Conservation (phyloP, 2,888 invertebrate species). For the Microchrysa polita region DNA sequence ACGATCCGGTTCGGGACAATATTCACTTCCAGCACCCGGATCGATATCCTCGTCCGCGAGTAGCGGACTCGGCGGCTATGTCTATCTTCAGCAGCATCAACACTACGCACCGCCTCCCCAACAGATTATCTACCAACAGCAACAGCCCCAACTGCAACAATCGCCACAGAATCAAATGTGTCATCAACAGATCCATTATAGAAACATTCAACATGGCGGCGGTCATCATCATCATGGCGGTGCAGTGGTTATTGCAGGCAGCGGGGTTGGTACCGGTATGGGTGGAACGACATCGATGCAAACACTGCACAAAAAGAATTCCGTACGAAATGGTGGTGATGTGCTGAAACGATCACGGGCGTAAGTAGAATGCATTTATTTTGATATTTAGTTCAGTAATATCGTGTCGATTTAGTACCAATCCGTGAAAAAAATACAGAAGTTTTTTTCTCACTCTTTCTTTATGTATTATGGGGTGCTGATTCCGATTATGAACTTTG, state of each 20-base stretch:
- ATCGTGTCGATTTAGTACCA: too few species aligned
- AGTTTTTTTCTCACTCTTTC: too few species aligned
- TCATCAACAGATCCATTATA: slow-evolving; percentile 60
- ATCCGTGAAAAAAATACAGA: too few species aligned
- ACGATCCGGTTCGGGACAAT: slow-evolving; percentile 62
- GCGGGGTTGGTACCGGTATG: slow-evolving; percentile 54
- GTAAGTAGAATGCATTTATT: slow-evolving; percentile 68
- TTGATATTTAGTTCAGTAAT: too few species aligned
- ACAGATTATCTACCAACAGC: slow-evolving; percentile 45
- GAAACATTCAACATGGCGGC: slow-evolving; percentile 58
- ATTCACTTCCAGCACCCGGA: slow-evolving; percentile 55
- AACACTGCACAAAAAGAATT: slow-evolving; percentile 72
- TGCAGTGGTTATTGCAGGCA: slow-evolving; percentile 62
- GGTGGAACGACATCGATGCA: slow-evolving; percentile 58
- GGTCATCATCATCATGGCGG: slow-evolving; percentile 60
- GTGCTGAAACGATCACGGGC: slow-evolving; percentile 73
- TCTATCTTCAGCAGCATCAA: slow-evolving; percentile 63
- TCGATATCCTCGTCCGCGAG: slow-evolving; percentile 55
- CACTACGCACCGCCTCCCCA: slow-evolving; percentile 54
- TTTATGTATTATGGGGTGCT: too few species aligned
- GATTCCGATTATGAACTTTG: too few species aligned
- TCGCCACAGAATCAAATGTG: slow-evolving; percentile 58
- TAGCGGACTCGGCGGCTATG: slow-evolving; percentile 59
- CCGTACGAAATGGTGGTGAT: slow-evolving; percentile 71
- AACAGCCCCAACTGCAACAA: slow-evolving; percentile 49